Conservation (phyloP, 2,113 vertebrate genomes). For the Theristicus caerulescens region DNA sequence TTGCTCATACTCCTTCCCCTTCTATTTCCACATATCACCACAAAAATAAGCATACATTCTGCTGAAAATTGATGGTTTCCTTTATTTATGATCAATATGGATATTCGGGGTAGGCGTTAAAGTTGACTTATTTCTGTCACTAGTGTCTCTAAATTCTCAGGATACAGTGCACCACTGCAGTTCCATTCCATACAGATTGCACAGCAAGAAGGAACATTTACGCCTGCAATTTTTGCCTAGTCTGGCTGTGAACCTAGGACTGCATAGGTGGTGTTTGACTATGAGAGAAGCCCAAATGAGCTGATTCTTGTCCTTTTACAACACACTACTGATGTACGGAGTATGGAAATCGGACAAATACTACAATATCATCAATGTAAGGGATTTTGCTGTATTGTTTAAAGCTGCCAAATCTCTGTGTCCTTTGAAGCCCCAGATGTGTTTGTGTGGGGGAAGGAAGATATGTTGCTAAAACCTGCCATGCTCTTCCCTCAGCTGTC, state of each 20-base stretch:
- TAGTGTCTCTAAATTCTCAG: neutral
- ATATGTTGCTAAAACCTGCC: neutral
- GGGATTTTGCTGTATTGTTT: neutral
- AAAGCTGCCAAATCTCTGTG: neutral
- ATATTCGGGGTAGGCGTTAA: neutral
- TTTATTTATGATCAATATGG: neutral
- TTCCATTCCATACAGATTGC: neutral
- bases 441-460: neutral
- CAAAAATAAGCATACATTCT: neutral
- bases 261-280: neutral
- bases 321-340: neutral
- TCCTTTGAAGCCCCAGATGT: slow-evolving; percentile 13
- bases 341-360: neutral
- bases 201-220: neutral
- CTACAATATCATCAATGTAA: neutral
- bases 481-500: neutral
- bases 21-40: neutral
- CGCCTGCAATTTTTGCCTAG: neutral
- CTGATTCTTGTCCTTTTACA: neutral
- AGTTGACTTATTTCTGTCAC: neutral
- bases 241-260: neutral
- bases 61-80: neutral
- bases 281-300: neutral
- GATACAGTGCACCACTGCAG: neutral
- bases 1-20: neutral